A percentile compares a stretch with the other conserved stretches of the same genome.
Conservation (phyloP, 2,888 invertebrate species). For the Eilema griseolum region DNA sequence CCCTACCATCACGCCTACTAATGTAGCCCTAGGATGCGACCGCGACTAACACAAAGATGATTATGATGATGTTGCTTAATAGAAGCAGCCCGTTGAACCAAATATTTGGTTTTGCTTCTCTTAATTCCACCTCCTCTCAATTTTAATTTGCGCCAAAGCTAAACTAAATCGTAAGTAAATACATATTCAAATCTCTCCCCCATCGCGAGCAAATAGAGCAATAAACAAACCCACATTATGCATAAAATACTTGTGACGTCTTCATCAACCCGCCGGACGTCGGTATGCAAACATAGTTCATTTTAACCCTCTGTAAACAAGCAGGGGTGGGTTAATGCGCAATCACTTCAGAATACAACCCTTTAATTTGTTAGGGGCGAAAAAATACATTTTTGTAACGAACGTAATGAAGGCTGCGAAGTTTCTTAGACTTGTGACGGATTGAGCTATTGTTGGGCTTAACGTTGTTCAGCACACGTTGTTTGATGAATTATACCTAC, state of each 20-base stretch:
- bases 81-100: not conserved
- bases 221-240: conserved; percentile 15
- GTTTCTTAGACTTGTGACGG: conserved; percentile 5
- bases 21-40: no score
- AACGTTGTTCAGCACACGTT: not conserved
- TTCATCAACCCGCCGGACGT: conserved; percentile 16
- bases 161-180: not conserved
- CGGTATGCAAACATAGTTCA: conserved; percentile 16
- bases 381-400: conserved; percentile 13
- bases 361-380: conserved; percentile 18
- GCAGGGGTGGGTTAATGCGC: conserved; percentile 18
- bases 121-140: not conserved
- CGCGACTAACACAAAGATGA: no score
- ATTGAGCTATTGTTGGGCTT: conserved; percentile 10
- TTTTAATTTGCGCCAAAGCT: not conserved
- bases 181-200: not conserved
- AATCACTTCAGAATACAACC: conserved; percentile 22
- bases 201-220: not conserved
- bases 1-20: no score
- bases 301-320: conserved; percentile 18
- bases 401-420: conserved; percentile 5
- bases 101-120: not conserved
- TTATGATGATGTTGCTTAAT: no score
- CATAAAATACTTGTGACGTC: conserved; percentile 11
- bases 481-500: not conserved